Evolutionary conservation across 2,888 invertebrate genomes (phyloP).

Genomic region (Drosophila sordidapex): DNA sequence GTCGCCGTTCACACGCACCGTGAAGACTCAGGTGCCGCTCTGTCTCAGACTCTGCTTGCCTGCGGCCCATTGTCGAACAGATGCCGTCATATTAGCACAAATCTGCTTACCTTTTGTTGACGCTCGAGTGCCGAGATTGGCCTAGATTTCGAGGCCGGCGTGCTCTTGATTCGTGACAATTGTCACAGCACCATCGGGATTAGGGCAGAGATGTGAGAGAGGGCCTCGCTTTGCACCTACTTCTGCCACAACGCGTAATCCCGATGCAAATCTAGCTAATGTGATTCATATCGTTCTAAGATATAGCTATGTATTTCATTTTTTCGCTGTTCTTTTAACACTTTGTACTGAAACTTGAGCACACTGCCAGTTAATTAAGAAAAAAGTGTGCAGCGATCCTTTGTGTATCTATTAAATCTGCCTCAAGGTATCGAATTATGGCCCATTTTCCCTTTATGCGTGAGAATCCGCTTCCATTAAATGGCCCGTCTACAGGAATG

Average conservation of each 20-base stretch:
- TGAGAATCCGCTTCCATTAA: slow-evolving; percentile 31
- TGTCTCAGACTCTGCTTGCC: slow-evolving; percentile 29
- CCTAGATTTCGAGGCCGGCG: slow-evolving; percentile 51
- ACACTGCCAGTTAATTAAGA: slow-evolving; percentile 60
- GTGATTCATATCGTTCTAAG: slow-evolving; percentile 69
- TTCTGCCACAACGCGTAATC: slow-evolving; percentile 62
- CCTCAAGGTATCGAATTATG: slow-evolving; percentile 39
- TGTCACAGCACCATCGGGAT: slow-evolving; percentile 65
- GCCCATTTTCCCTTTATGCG: slow-evolving; percentile 15
- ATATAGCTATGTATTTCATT: slow-evolving; percentile 13
- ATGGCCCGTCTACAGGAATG: not conserved
- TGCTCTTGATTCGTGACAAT: slow-evolving; percentile 74
- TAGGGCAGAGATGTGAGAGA: slow-evolving; percentile 61
- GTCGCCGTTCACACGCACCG: slow-evolving; percentile 67
- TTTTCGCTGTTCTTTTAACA: slow-evolving; percentile 70
- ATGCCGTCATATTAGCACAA: slow-evolving; percentile 80
- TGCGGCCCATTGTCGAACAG: slow-evolving; percentile 56
- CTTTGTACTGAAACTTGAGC: slow-evolving; percentile 69
- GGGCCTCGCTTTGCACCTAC: slow-evolving; percentile 29
- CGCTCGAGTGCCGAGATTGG: slow-evolving; percentile 67
- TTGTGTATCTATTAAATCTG: slow-evolving; percentile 22
- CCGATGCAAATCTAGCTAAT: slow-evolving; percentile 78
- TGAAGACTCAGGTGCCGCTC: slow-evolving; percentile 34
- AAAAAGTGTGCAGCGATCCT: slow-evolving; percentile 20
- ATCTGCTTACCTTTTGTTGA: slow-evolving; percentile 76